Evolutionary conservation across 2,797 vertebrate species (phyloP), one percentile per base, ranked within the genome.

Genomic region (Sebastiscus albofasciatus): DNA sequence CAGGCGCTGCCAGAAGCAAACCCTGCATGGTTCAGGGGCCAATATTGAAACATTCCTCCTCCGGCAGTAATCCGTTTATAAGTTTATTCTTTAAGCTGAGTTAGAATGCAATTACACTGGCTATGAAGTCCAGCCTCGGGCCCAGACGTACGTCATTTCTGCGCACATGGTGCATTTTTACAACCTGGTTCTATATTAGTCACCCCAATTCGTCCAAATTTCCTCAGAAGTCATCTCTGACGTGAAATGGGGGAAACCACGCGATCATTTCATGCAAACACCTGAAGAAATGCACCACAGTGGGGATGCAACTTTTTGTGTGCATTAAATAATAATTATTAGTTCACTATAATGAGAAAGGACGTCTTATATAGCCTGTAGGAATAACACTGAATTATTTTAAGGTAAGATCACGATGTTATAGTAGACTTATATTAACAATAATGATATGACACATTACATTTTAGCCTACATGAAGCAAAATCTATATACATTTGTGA

Each of bases 41-140:
- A 93, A 92, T 92, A 95, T 90, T 92, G 90, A 94, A 94, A 94
- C 95, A 95, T 95, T 95, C 94, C 91, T 85, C 86, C 82, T 77
- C 75, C 67, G 67, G 49, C 67, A 67, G 27, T 95, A 96, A 96
- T 96, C 95, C 92, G 89, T 91, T 96, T 92, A 95, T 77, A 89
- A 81, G 24, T 94, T 90, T 90, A 84, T 90, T 93, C 86, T 90
- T 81, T 94, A 95, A 96, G 82, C 91, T 91, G 90, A 84, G 77
- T 92, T 92, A 94, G 93, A 96, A 94, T 93, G 89, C 79, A 86
- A 89, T 90, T 93, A 87, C 16, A 46, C 84, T 79, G 79, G 86
- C 86, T 84, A 75, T 78, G 68, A 90, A 85, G 69, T 71, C 70
- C 79, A 13, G 58, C 77, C 52, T 67, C 55, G 4, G 65, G 36